Percentiles rank a stretch among this genome's conserved stretches.
Evolutionary conservation across 1,140 invertebrate genomes (phyloP).

Genomic region (Lordiphosa stackelbergi): DNA sequence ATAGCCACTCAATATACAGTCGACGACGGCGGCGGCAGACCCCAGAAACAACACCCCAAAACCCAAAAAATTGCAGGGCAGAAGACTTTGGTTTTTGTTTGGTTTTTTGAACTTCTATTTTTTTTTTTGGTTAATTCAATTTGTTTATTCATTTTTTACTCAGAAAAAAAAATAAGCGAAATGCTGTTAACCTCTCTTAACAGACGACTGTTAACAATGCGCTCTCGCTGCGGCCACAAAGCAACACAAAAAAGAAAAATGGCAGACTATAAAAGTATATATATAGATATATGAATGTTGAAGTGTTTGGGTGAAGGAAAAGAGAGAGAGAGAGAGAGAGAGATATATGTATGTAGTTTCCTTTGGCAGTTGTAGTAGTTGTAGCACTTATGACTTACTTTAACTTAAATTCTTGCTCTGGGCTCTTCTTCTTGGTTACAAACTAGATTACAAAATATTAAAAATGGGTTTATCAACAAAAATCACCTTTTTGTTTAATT

Average conservation of each 20-base stretch:
- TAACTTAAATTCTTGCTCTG: slow-evolving; percentile 1
- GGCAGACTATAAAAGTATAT: slow-evolving; percentile 13
- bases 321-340: neutral
- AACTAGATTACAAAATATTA: slow-evolving; percentile 15
- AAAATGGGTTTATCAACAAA: slow-evolving; percentile 53
- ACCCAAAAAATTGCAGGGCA: slow-evolving; percentile 19
- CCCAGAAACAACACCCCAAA: too few relatives aligned
- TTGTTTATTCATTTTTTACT: slow-evolving; percentile 12
- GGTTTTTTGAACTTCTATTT: slow-evolving; percentile 20
- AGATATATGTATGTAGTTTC: neutral
- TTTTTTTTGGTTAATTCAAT: slow-evolving; percentile 22
- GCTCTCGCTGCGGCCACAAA: slow-evolving; percentile 33
- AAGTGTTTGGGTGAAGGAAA: neutral
- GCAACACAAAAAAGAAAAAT: slow-evolving; percentile 40
- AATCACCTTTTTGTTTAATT: slow-evolving; percentile 59
- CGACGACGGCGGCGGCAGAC: neutral
- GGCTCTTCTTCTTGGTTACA: slow-evolving; percentile 5
- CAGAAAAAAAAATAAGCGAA: neutral
- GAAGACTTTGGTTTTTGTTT: slow-evolving; percentile 52
- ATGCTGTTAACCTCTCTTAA: slow-evolving; percentile 7
- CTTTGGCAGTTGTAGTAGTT: slow-evolving; percentile 2
- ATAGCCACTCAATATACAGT: slow-evolving; percentile 16
- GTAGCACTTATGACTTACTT: slow-evolving; percentile 2
- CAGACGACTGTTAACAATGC: slow-evolving; percentile 11
- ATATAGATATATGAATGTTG: slow-evolving; percentile 3